Base-by-base conservation (phyloP, 2,797 vertebrate species). In the Dermochelys coriacea region DNA sequence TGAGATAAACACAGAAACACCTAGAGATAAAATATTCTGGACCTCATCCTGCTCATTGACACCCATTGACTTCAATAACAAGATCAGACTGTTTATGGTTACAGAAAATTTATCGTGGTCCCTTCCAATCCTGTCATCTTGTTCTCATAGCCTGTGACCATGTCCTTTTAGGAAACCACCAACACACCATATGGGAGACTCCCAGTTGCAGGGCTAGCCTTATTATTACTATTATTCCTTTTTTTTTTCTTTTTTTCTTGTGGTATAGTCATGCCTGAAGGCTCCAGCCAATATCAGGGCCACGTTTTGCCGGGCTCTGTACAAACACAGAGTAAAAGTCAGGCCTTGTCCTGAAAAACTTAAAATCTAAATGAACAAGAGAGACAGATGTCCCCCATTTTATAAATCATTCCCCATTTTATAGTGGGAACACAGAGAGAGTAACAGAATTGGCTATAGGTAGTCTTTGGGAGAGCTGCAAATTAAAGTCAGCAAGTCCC, bases 321-420 rank as follows among this genome's bases (percentile, higher is more conserved):
- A 80, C 57, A 51, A 52, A 2, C 23, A 2, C 15, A 8, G 77
- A 16, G 5, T 16, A 12, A 4, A 10, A 52, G 21, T n/a, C 49
- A n/a, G 31, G 31, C 23, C 52, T 25, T 31, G 1, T 49, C 12
- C 25, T 6, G 2, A 45, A n/a, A 6, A 29, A 2, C 0, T 29
- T 8, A 4, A 12, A 1, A 47, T 0, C 19, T 2, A 2, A 16
- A 31, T 2, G 31, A 54, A 10, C 12, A 6, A 1, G 5, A 51
- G 3, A 1, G 45, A 45, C 55, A 14, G 55, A 7, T 7, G 0
- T 15, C 34, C 29, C 34, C 41, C 5, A 41, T 41, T 41, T 41
- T 41, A 41, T 41, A 41, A 41, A 74, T 80, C 71, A 41, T 71
- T 71, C n/a, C 25, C 50, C 34, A 0, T 5, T 19, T 27, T 10